Percentiles rank a stretch among this genome's conserved stretches.
Conservation (phyloP, 2,113 vertebrate genomes). For the Anoura caudifer region DNA sequence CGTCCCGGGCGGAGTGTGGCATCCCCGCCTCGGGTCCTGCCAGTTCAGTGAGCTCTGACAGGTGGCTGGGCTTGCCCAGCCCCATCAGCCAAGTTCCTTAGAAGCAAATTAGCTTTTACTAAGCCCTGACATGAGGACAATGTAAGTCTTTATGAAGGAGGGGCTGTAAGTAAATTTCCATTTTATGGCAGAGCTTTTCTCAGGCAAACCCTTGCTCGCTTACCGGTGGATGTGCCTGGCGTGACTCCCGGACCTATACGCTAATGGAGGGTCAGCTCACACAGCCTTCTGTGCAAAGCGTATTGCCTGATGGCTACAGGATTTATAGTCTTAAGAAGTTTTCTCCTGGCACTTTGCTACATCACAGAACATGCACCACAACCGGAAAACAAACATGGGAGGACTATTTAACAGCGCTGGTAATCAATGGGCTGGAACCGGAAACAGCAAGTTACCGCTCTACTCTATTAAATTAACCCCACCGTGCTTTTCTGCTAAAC, state of each 20-base stretch:
- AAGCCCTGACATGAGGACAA: neutral
- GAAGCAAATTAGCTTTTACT: neutral
- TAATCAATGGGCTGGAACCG: neutral
- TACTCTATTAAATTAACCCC: neutral
- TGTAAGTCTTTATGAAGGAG: neutral
- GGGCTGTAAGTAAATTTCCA: neutral
- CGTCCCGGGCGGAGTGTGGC: accelerated
- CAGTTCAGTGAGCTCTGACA: neutral
- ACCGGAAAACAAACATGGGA: neutral
- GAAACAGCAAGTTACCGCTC: neutral
- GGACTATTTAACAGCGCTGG: neutral
- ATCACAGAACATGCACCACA: neutral
- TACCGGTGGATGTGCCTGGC: neutral
- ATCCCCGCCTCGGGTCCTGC: accelerated
- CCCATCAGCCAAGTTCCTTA: neutral
- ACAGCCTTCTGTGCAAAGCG: neutral
- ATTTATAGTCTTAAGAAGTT: neutral
- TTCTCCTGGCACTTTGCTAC: neutral
- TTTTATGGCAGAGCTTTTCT: neutral
- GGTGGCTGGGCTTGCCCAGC: neutral
- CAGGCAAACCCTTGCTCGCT: neutral
- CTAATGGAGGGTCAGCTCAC: neutral
- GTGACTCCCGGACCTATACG: neutral
- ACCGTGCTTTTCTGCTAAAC: neutral
- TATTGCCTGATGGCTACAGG: neutral